Evolutionary conservation across 2,888 invertebrate genomes (phyloP), one percentile per base, ranked within the genome.

Genomic region (Microplitis deprimator): DNA sequence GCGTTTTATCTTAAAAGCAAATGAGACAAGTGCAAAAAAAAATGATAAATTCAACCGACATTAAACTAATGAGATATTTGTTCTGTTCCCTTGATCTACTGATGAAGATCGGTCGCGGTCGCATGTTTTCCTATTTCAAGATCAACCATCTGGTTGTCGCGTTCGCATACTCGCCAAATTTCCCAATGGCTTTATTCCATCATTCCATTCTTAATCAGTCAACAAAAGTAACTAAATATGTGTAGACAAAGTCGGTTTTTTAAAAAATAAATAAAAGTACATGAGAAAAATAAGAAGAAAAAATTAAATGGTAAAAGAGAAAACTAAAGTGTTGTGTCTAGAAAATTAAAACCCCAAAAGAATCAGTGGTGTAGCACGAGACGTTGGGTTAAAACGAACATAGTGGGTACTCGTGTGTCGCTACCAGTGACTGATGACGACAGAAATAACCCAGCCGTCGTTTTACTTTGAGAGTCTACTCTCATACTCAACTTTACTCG

Each of bases 391-490:
- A 50, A 50, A 50, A 50, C 50, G 50, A 50, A 13, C 59, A 62
- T 68, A 64, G 61, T 64, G 61, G 68, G 73, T 69, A 78, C 80
- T 79, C 80, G 81, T 79, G 80, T 81, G 81, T 80, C 77, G 82
- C 84, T 81, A 80, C 84, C 82, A 86, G 87, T 88, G 87, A 88
- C 87, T 87, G 87, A 88, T 88, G 87, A 87, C 86, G 86, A 87
- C 88, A 85, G 83, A 87, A 88, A 88, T 88, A 88, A 85, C 85
- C 83, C 84, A 77, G 29, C 75, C 62, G 70, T 62, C 40, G 74
- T 50, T 39, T 67, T 50, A 59, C 67, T 61, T 40, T 17, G 67
- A 74, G 71, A 60, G 59, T 68, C 59, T 65, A 76, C 65, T 29
- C 29, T 29, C 29, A 29, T 29, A 29, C 29, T 29, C 29, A 29